Evolutionary conservation across 2,113 vertebrate genomes (phyloP).

Genomic region (Noctilio leporinus): DNA sequence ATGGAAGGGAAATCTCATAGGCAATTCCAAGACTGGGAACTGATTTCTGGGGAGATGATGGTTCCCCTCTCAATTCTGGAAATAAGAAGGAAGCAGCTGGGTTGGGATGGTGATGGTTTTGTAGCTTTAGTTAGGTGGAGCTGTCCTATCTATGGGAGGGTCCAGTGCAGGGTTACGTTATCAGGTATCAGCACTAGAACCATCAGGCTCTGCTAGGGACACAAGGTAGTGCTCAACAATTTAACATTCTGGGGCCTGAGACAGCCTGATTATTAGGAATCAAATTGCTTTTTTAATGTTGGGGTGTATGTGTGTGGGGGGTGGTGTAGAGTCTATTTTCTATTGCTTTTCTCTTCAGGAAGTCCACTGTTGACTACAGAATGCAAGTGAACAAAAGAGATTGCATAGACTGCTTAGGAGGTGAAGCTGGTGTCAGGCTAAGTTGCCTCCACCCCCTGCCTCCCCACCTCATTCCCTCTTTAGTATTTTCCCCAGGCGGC

Average conservation of each 20-base stretch:
- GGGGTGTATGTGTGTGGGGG: neutral
- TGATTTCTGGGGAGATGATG: neutral
- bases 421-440: neutral
- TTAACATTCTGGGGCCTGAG: neutral
- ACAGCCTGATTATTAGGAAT: neutral
- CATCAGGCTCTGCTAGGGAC: neutral
- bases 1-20: neutral
- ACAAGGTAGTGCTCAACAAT: neutral
- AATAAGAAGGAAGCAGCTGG: neutral
- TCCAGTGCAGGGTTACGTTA: neutral
- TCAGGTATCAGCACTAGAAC: neutral
- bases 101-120: neutral
- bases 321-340: neutral
- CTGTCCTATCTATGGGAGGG: neutral
- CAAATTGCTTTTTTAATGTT: neutral
- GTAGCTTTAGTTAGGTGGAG: neutral
- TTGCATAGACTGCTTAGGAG: neutral
- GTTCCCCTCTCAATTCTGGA: neutral
- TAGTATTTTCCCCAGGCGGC: neutral
- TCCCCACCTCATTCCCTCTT: neutral
- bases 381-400: neutral
- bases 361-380: neutral
- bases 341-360: neutral
- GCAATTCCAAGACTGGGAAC: neutral
- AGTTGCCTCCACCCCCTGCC: neutral